Base-by-base conservation (phyloP, 2,113 vertebrate genomes). In the Gila orcuttii region DNA sequence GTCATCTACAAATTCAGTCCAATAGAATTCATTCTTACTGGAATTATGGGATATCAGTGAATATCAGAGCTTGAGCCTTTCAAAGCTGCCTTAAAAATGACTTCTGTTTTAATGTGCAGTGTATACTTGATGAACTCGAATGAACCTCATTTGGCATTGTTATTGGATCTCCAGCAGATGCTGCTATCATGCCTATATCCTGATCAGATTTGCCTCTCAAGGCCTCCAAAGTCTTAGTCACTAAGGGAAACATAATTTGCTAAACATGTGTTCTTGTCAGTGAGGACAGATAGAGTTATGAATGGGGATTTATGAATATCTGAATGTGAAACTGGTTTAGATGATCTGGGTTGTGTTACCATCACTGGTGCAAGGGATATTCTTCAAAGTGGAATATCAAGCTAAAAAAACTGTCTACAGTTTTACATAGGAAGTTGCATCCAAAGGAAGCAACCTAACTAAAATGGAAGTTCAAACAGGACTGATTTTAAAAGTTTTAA, bases 141-240 rank as follows among this genome's bases (percentile, higher is more conserved):
- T 81, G 8, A 36, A 81, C 39, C 23, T 52, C 55, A 82, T 42
- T 45, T 45, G 4, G 42, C 25, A 3, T 68, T 66, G 5, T 31
- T 19, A 50, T 68, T 82, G 42, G 59, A 31, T 68, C 62, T 82
- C n/a, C 23, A 39, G 33, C 28, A 79, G 77, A 33, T 42, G 77
- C 6, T 79, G 39, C 39, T 79, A 79, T 79, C 23, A 79, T 79
- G 57, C 57, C 28, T 69, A 28, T 69, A 45, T 86, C 85, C 45
- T 75, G 33, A 88, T 76, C 36, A 13, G 84, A 86, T 86, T 86
- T 84, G 25, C 45, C 68, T 57, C 66, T 77, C 60, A 68, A 33
- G 17, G 13, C 21, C 39, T 85, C 25, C 71, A 79, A 17, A 21
- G 36, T 23, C 59, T 64, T 39, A 88, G 59, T 82, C 64, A 86